These are phyloP conservation scores for Chromobotia macracanthus DNA, from an alignment of 2,797 vertebrate genomes.

Conservation along the genomic window DNA sequence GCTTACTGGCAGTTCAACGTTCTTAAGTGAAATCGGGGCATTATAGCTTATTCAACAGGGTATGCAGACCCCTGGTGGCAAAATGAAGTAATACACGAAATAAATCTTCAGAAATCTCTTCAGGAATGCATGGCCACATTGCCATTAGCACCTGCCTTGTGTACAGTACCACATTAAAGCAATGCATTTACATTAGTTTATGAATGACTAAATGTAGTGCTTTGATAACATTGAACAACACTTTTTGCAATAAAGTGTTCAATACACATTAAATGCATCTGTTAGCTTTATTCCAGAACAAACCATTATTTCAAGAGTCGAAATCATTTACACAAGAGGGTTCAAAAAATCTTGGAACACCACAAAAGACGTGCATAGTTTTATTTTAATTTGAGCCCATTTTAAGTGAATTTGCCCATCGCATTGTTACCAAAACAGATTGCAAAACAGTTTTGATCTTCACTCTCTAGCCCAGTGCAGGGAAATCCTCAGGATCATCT, in stretches of 20 bases:
- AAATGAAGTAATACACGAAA: not conserved
- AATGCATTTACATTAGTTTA: no score
- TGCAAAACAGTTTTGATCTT: constrained; percentile 3
- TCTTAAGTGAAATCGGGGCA: no score
- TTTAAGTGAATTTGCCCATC: constrained; percentile 12
- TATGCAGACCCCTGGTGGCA: constrained; percentile 9
- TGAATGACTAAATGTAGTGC: no score
- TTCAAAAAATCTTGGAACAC: not conserved
- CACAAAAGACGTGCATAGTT: not conserved
- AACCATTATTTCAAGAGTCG: not conserved
- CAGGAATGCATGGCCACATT: no score
- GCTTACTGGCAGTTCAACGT: not conserved
- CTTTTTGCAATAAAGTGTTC: not conserved
- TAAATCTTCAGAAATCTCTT: not conserved
- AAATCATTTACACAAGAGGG: not conserved
- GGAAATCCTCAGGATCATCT: constrained; percentile 96
- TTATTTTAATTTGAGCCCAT: constrained; percentile 1
- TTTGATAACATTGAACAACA: not conserved
- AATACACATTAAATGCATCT: constrained; percentile 4
- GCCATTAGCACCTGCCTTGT: not conserved
- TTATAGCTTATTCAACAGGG: constrained; percentile 4
- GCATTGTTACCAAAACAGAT: constrained; percentile 7
- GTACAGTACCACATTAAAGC: not conserved
- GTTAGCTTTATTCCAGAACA: constrained; percentile 42
- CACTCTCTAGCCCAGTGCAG: constrained; percentile 83